Evolutionary conservation across 35 echinoderm and acorn worm species (phyloP), one percentile per base, ranked within the genome.

Genomic region (Lytechinus pictus): DNA sequence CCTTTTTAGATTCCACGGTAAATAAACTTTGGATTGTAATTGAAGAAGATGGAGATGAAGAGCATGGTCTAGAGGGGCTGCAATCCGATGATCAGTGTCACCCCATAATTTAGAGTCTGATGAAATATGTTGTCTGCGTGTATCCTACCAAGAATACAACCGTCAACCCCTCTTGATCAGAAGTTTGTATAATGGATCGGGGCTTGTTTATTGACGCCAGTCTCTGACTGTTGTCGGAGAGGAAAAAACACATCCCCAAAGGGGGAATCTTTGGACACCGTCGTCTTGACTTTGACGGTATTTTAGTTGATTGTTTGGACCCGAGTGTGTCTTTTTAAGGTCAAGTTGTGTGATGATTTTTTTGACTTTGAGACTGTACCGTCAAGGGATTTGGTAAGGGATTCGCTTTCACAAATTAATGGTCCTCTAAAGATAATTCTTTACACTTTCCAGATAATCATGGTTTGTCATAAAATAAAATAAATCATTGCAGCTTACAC

Each of bases 31-130:
- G 19, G 66, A 79, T 79, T n/a, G 66, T 79, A 79, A 79, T 79
- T n/a, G 66, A 79, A 79, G 66, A 79, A 79, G 66, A 79, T 79
- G 19, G 66, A 79, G 66, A 79, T 79, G 66, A 79, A 79, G 66
- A 79, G 2, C 19, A 7, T 2, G 16, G 66, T 79, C 66, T 24
- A n/a, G 66, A 16, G 66, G n/a, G 66, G 66, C 66, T 79, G 66
- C 66, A 79, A 79, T 79, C 66, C 66, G 66, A 79, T 79, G 21
- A 79, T 19, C 66, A 79, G 19, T 24, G 66, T 79, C 66, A 79
- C 66, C 66, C 66, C 66, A 79, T 79, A 79, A 79, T 79, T 79
- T 79, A 79, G 66, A 79, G 66, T n/a, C 14, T 24, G 66, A 24
- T 79, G 66, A 79, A 79, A 24, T 16, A 79, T 79, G 66, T 79